These are phyloP conservation scores for Natator depressus DNA, from an alignment of 2,113 vertebrate species.

Conservation along the genomic window DNA sequence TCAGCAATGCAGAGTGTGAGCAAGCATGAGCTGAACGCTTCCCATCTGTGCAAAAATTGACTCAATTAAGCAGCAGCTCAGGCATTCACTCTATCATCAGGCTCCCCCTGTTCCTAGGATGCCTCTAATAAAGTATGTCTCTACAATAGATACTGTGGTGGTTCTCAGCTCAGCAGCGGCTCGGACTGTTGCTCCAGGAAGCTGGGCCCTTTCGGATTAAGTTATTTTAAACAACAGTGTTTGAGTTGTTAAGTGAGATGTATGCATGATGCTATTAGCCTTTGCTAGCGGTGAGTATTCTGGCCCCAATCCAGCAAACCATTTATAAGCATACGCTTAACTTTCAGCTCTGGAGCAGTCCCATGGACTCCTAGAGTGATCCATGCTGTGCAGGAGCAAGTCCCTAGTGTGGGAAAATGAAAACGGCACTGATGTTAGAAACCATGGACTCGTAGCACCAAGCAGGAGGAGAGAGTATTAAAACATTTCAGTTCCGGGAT, in stretches of 20 bases:
- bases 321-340: background rate
- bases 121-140: background rate
- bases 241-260: too few relatives aligned
- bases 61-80: background rate
- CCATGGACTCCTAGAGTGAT: background rate
- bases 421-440: background rate
- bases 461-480: background rate
- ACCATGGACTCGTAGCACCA: background rate
- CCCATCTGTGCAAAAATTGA: background rate
- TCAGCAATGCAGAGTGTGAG: background rate
- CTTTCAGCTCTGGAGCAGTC: background rate
- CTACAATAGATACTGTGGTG: background rate
- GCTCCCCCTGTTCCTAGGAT: background rate
- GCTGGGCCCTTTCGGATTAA: background rate
- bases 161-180: background rate
- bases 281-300: background rate
- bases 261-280: background rate
- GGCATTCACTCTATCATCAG: background rate
- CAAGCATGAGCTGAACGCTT: background rate
- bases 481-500: background rate
- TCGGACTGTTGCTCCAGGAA: background rate
- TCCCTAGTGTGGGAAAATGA: background rate
- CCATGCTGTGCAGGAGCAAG: background rate
- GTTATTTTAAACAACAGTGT: background rate
- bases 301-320: background rate